These are phyloP conservation scores for Enteromius trimaculatus DNA, from an alignment of 2,797 vertebrate genomes.

Conservation along the genomic window DNA sequence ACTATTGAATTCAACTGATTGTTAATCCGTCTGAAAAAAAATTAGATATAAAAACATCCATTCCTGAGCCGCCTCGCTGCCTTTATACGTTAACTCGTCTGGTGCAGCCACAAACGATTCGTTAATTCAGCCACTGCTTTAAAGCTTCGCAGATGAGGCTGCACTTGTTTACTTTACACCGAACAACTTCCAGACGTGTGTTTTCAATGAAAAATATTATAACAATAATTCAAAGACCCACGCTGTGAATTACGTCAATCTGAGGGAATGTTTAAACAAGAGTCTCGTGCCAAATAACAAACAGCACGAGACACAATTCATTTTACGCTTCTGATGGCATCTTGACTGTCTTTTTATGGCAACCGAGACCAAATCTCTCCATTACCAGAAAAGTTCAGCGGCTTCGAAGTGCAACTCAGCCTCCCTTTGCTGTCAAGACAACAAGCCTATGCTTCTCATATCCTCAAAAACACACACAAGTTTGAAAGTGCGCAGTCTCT, in stretches of 20 bases:
- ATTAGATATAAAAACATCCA: background rate
- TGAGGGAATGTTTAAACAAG: background rate
- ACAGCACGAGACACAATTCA: background rate
- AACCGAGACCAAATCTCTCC: background rate
- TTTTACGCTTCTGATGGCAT: background rate
- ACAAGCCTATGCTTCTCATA: background rate
- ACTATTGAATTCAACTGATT: background rate
- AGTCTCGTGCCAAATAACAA: background rate
- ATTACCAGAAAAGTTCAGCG: constrained; percentile 26
- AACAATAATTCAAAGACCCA: background rate
- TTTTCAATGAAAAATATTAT: background rate
- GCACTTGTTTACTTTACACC: constrained; percentile 9
- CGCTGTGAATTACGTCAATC: background rate
- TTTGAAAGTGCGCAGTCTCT: constrained; percentile 58
- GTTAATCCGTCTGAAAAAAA: background rate
- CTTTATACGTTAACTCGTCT: background rate
- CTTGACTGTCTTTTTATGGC: background rate
- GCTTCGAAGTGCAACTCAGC: constrained; percentile 1
- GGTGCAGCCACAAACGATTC: background rate
- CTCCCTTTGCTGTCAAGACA: background rate
- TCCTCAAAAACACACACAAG: constrained; percentile 43
- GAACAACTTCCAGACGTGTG: background rate
- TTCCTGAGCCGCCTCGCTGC: background rate
- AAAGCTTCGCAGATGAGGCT: background rate
- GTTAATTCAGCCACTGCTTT: background rate